These are phyloP conservation scores for Scophthalmus maximus DNA, from an alignment of 2,113 vertebrate species.

Conservation along the genomic window DNA sequence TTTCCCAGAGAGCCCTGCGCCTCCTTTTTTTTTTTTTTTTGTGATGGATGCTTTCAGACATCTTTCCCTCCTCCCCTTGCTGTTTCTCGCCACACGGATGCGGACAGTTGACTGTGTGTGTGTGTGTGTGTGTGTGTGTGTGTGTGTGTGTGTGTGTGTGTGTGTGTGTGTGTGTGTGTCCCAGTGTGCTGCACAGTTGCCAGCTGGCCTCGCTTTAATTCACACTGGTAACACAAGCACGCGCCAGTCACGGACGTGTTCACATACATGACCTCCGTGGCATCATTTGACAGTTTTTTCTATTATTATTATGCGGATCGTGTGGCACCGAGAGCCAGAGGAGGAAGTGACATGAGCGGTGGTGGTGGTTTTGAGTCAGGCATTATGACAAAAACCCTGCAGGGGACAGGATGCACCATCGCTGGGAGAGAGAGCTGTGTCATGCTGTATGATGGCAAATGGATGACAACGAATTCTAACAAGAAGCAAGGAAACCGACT, in stretches of 20 bases:
- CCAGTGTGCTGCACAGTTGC: constrained; percentile 19
- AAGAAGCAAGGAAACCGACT: neutral
- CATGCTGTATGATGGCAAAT: neutral
- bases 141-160: constrained; percentile 26
- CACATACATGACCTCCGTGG: neutral
- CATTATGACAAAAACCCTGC: neutral
- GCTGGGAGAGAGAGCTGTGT: neutral
- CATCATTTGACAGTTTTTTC: neutral
- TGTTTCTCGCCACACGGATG: constrained; percentile 18
- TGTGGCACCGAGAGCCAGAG: neutral
- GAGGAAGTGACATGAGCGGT: neutral
- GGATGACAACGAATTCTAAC: neutral
- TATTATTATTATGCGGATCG: neutral
- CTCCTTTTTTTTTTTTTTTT: constrained; percentile 29
- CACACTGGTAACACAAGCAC: neutral
- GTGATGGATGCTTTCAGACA: constrained; percentile 71
- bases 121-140: constrained; percentile 13
- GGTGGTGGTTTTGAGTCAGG: neutral
- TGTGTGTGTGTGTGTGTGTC: constrained; percentile 21
- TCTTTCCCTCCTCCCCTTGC: constrained; percentile 12
- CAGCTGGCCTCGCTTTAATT: constrained; percentile 27
- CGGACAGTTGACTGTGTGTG: constrained; percentile 10
- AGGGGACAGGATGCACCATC: neutral
- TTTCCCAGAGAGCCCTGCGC: constrained; percentile 51
- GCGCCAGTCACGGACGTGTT: constrained; percentile 5